Evolutionary conservation across 1,140 invertebrate genomes (phyloP).

Genomic region (Drosophila mauritiana): DNA sequence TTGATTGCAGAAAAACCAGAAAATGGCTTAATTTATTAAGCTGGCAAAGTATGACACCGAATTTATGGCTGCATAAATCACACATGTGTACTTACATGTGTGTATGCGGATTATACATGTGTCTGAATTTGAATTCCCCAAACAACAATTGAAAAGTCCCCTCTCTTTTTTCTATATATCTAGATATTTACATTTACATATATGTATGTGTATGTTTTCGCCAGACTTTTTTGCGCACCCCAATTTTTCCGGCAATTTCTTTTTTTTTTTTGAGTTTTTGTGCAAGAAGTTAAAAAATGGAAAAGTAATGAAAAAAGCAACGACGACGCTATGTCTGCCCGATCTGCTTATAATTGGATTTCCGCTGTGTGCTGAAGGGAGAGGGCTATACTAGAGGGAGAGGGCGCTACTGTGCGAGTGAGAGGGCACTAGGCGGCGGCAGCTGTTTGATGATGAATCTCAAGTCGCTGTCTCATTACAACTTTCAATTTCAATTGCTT

Average conservation of each 20-base stretch:
- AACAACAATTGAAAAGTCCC: conserved; percentile 30
- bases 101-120: conserved; percentile 49
- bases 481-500: conserved; percentile 79
- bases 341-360: conserved; percentile 75
- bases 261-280: conserved; percentile 13
- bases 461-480: conserved; percentile 61
- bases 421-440: conserved; percentile 32
- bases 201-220: neutral
- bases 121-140: conserved; percentile 39
- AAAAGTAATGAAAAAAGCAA: conserved; percentile 23
- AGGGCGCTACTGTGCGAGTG: conserved; percentile 3
- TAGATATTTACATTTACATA: neutral
- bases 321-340: conserved; percentile 62
- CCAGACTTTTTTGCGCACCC: conserved; percentile 12
- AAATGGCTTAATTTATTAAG: conserved; percentile 27
- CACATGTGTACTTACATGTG: conserved; percentile 37
- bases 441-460: conserved; percentile 76
- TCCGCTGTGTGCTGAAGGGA: conserved; percentile 62
- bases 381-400: conserved; percentile 1
- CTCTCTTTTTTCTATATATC: conserved; percentile 3
- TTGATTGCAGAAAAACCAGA: conserved; percentile 8
- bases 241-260: conserved; percentile 11
- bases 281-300: conserved; percentile 26
- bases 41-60: conserved; percentile 33
- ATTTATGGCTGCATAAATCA: conserved; percentile 43